Percentiles rank a stretch among this genome's conserved stretches.
These are phyloP conservation scores for Drosophila pegasa DNA, from an alignment of 2,888 invertebrate species.

Conservation along the genomic window DNA sequence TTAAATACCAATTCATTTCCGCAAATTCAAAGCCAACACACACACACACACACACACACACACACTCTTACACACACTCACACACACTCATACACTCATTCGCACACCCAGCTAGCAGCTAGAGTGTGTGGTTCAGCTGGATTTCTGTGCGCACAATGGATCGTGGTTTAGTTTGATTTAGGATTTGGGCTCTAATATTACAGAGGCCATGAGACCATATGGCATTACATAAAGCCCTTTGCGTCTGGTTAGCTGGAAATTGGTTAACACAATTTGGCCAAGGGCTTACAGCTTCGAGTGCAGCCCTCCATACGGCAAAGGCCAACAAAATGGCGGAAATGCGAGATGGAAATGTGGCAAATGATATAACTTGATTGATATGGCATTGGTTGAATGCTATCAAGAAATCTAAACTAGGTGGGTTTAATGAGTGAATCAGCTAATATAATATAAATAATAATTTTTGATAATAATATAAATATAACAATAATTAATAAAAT, in stretches of 20 bases:
- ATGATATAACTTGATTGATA: neutral
- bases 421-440: no score
- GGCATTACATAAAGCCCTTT: conserved; percentile 19
- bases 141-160: conserved; percentile 49
- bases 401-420: no score
- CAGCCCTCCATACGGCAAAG: conserved; percentile 4
- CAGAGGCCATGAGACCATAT: conserved; percentile 16
- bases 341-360: neutral
- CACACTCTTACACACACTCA: conserved; percentile 11
- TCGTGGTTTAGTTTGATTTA: conserved; percentile 66
- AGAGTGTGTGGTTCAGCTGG: conserved; percentile 46
- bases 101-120: conserved; percentile 12
- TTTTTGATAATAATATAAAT: no score
- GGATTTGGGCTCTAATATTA: conserved; percentile 44
- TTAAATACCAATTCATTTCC: conserved; percentile 85
- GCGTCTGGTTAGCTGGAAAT: conserved; percentile 25
- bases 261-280: conserved; percentile 39
- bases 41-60: conserved; percentile 36
- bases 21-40: conserved; percentile 73
- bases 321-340: neutral
- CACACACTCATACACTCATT: conserved; percentile 29
- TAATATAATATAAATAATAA: no score
- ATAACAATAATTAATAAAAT: no score
- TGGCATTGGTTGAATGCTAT: no score
- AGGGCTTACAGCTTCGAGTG: neutral